Evolutionary conservation across 2,888 invertebrate genomes (phyloP).

Genomic region (Torymus aiolomorphi): DNA sequence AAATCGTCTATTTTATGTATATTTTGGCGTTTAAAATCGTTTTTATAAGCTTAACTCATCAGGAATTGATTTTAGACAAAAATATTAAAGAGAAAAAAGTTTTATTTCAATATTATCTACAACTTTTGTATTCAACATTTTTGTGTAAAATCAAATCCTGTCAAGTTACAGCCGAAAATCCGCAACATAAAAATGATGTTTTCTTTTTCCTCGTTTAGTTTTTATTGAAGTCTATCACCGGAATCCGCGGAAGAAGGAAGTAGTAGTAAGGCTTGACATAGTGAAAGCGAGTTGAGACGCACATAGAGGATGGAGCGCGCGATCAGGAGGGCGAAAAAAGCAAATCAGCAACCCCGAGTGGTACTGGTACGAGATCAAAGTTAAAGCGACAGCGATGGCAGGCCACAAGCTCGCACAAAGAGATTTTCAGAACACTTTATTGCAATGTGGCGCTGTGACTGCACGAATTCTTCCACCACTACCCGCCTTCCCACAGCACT

Average conservation of each 20-base stretch:
- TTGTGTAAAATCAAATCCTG: too few species aligned
- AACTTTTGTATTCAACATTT: too few species aligned
- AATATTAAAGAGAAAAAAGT: too few species aligned
- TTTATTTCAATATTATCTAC: too few species aligned
- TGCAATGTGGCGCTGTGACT: conserved; percentile 6
- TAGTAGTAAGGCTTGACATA: not conserved
- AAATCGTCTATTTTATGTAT: too few species aligned
- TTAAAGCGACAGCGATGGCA: conserved; percentile 1
- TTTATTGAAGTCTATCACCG: not conserved
- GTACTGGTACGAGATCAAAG: conserved; percentile 36
- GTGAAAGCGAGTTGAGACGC: not conserved
- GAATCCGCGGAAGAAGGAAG: not conserved
- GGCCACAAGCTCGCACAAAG: conserved; percentile 29
- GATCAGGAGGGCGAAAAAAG: conserved; percentile 34
- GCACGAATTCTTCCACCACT: too few species aligned
- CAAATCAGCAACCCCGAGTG: conserved; percentile 35
- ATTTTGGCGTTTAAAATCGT: too few species aligned
- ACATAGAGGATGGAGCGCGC: not conserved
- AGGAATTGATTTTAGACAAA: too few species aligned
- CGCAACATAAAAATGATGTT: conserved; percentile 8
- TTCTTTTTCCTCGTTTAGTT: not conserved
- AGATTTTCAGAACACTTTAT: conserved; percentile 39
- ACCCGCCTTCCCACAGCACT: too few species aligned
- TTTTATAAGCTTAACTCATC: too few species aligned
- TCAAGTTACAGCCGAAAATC: too few species aligned